A percentile compares a stretch with the other conserved stretches of the same genome.
Evolutionary conservation across 64 coral and sea anemone genomes (phyloP).

Genomic region (Hydrozoanthus tunicans): DNA sequence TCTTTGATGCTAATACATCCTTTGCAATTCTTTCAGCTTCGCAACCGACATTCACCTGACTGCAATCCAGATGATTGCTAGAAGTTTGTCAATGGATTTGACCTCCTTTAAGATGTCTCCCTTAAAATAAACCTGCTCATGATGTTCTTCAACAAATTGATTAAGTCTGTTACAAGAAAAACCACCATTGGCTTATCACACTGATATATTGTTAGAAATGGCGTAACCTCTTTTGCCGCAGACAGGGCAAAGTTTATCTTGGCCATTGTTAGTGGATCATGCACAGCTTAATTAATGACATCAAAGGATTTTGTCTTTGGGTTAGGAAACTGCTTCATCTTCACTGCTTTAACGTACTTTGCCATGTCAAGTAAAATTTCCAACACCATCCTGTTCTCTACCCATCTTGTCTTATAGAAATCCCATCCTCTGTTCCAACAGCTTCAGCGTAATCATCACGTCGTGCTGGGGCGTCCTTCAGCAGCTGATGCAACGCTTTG

Average conservation of each 20-base stretch:
- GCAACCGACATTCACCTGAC: neutral
- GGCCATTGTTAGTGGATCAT: constrained; percentile 17
- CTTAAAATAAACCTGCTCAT: constrained; percentile 24
- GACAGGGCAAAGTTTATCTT: too few species aligned
- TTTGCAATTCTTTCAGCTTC: constrained; percentile 10
- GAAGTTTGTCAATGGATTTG: constrained; percentile 47
- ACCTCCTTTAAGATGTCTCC: neutral
- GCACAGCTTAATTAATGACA: constrained; percentile 41
- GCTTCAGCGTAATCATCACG: too few species aligned
- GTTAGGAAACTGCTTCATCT: too few species aligned
- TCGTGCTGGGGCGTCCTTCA: neutral
- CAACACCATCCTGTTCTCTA: constrained; percentile 12
- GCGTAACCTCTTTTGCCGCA: too few species aligned
- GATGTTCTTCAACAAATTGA: constrained; percentile 10
- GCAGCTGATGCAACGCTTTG: constrained; percentile 11
- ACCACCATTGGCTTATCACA: too few species aligned
- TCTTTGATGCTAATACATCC: neutral
- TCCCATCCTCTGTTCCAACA: neutral
- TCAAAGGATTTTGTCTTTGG: too few species aligned
- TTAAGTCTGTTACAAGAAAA: neutral
- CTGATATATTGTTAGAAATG: too few species aligned
- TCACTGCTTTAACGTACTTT: too few species aligned
- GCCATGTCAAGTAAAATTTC: too few species aligned
- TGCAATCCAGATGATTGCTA: constrained; percentile 40
- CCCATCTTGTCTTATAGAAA: constrained; percentile 43